Conservation (phyloP, 2,888 invertebrate genomes). For the Marasmarcha lunaedactyla region DNA sequence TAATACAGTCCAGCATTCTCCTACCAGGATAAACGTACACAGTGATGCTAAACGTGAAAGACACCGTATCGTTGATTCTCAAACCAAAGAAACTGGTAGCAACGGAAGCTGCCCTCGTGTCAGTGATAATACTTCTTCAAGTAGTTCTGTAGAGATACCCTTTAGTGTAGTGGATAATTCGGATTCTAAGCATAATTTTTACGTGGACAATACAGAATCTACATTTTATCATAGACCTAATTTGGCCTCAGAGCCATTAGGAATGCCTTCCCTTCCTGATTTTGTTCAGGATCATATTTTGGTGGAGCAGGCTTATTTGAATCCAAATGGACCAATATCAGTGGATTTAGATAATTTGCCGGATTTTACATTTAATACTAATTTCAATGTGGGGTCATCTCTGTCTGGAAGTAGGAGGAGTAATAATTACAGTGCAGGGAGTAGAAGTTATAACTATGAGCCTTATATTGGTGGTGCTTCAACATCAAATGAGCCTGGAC, state of each 20-base stretch:
- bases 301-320: conserved; percentile 81
- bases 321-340: conserved; percentile 61
- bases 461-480: conserved; percentile 41
- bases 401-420: conserved; percentile 45
- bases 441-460: conserved; percentile 48
- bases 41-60: conserved; percentile 42
- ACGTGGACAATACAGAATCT: conserved; percentile 42
- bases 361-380: conserved; percentile 74
- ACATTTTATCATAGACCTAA: conserved; percentile 56
- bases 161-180: conserved; percentile 62
- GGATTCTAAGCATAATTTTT: conserved; percentile 61
- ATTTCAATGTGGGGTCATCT: conserved; percentile 49
- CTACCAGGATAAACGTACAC: conserved; percentile 47
- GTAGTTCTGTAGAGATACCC: conserved; percentile 58
- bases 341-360: conserved; percentile 76
- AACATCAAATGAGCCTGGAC: conserved; percentile 33
- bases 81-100: conserved; percentile 46
- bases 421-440: conserved; percentile 33
- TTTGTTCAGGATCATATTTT: conserved; percentile 91
- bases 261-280: conserved; percentile 81
- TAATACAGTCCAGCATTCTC: conserved; percentile 60
- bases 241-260: conserved; percentile 53
- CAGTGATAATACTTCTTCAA: conserved; percentile 51
- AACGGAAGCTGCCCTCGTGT: conserved; percentile 35
- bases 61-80: conserved; percentile 34